Conservation (phyloP, 1,140 invertebrate genomes). For the Mercenaria mercenaria region DNA sequence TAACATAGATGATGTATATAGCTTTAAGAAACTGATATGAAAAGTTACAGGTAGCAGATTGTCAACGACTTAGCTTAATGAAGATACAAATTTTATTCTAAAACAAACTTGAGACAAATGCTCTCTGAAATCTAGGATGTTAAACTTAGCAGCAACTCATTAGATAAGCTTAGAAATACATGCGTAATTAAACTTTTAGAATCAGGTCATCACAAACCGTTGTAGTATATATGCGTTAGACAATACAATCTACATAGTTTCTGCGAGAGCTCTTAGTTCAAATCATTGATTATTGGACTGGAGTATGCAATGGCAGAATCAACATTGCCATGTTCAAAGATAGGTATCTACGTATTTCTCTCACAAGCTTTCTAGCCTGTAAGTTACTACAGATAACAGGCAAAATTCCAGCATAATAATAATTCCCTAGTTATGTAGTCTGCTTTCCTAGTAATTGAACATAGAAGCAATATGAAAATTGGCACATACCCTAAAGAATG, state of each 20-base stretch:
- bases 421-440: slow-evolving; percentile 32
- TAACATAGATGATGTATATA: no score
- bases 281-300: slow-evolving; percentile 56
- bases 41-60: no score
- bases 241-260: background rate
- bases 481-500: slow-evolving; percentile 55
- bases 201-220: background rate
- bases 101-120: no score
- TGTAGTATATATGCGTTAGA: background rate
- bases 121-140: no score
- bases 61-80: no score
- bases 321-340: slow-evolving; percentile 53
- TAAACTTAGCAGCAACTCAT: no score
- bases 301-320: slow-evolving; percentile 10
- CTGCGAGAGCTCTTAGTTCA: background rate
- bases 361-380: background rate
- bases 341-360: slow-evolving; percentile 43
- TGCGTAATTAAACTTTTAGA: background rate
- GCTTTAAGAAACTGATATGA: no score
- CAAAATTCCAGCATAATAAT: slow-evolving; percentile 57
- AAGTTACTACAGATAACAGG: slow-evolving; percentile 11
- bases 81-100: no score
- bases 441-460: slow-evolving; percentile 44
- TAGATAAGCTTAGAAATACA: no score
- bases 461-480: slow-evolving; percentile 52